These are phyloP conservation scores for Takifugu bimaculatus DNA, from an alignment of 2,113 vertebrate species.

Conservation along the genomic window DNA sequence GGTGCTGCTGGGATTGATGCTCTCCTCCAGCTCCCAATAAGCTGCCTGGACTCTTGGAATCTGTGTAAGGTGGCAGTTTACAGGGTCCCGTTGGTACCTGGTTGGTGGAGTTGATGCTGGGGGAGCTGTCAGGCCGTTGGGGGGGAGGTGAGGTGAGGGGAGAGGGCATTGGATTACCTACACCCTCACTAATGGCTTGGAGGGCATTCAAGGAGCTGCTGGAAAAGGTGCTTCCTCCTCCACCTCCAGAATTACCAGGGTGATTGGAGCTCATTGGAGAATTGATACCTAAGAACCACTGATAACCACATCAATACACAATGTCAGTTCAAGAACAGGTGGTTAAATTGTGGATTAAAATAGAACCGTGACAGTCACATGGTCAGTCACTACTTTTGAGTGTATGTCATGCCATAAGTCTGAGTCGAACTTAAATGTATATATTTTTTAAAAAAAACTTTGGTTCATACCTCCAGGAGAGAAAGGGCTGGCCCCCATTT, in stretches of 20 bases:
- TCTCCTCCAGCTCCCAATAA: slow-evolving; percentile 71
- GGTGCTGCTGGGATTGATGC: slow-evolving; percentile 53
- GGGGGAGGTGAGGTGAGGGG: slow-evolving; percentile 86
- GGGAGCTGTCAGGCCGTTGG: slow-evolving; percentile 86
- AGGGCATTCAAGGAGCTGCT: slow-evolving; percentile 96
- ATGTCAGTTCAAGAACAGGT: neutral
- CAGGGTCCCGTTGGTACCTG: slow-evolving; percentile 49
- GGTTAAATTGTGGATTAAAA: neutral
- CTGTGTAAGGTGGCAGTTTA: slow-evolving; percentile 77
- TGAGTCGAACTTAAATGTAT: neutral
- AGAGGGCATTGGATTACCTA: slow-evolving; percentile 89
- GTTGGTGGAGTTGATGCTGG: slow-evolving; percentile 79
- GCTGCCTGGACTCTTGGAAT: slow-evolving; percentile 85
- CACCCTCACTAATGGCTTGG: slow-evolving; percentile 96
- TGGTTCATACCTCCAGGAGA: slow-evolving; percentile 87
- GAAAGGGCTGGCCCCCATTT: slow-evolving; percentile 88
- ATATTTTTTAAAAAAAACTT: neutral
- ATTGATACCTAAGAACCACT: slow-evolving; percentile 78
- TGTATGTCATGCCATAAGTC: neutral
- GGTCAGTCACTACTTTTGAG: neutral
- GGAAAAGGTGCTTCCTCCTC: slow-evolving; percentile 81
- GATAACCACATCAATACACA: slow-evolving; percentile 5
- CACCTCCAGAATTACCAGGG: slow-evolving; percentile 68
- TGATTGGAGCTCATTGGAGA: slow-evolving; percentile 88
- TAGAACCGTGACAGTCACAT: neutral